phyloP scores from a whole-genome alignment of 2,797 vertebrate genomes.

The Pygocentrus nattereri region DNA sequence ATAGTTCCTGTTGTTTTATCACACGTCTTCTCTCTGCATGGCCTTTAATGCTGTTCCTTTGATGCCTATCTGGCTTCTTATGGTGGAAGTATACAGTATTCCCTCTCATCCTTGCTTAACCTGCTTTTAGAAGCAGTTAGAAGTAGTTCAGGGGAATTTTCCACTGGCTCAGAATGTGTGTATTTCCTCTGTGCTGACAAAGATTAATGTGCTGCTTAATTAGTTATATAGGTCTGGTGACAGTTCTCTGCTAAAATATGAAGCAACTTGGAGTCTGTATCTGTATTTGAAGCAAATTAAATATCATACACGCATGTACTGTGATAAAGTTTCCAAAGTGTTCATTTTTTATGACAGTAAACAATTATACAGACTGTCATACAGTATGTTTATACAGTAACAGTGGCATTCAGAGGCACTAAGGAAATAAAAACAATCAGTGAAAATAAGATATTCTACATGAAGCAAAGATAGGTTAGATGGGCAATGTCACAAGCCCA shows the following conservation, averaged over 20 bases:
- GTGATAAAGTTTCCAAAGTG: background rate
- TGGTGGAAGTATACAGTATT: constrained; percentile 23
- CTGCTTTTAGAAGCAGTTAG: constrained; percentile 28
- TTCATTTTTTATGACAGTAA: background rate
- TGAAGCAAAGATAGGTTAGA: background rate
- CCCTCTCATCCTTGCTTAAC: constrained; percentile 25
- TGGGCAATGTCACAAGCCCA: background rate
- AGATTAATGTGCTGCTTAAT: constrained; percentile 52
- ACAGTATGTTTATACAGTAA: background rate
- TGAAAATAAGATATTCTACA: background rate
- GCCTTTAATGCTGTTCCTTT: constrained; percentile 27
- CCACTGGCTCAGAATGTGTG: constrained; percentile 20
- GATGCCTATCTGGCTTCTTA: constrained; percentile 27
- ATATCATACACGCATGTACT: constrained; percentile 23
- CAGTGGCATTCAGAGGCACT: background rate
- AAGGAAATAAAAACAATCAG: background rate
- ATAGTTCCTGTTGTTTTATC: constrained; percentile 43
- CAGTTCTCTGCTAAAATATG: constrained; percentile 15
- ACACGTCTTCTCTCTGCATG: constrained; percentile 26
- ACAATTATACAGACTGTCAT: background rate
- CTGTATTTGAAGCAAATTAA: constrained; percentile 30
- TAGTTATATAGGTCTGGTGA: constrained; percentile 44
- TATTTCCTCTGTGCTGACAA: constrained; percentile 36
- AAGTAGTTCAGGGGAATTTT: constrained; percentile 22
- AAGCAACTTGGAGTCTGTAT: constrained; percentile 27